A percentile compares a stretch with the other conserved stretches of the same genome.
Evolutionary conservation across 2,888 invertebrate species (phyloP).

Genomic region (Oeneis ivallda): DNA sequence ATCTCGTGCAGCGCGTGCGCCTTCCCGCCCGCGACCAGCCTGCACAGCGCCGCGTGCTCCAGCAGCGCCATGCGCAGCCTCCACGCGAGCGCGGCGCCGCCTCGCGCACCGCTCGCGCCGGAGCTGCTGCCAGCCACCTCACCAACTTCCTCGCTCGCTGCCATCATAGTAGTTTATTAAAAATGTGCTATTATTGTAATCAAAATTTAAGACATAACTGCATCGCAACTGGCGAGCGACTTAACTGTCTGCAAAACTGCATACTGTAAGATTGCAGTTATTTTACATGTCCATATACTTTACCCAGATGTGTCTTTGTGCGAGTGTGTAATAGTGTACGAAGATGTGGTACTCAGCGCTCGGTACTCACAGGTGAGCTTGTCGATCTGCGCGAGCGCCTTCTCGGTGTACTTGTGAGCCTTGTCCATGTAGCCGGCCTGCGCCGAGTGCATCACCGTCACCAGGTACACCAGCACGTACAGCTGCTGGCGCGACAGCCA

Average conservation of each 20-base stretch:
- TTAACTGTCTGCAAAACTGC: no score
- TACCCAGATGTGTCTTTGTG: no score
- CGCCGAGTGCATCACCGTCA: conserved; percentile 99
- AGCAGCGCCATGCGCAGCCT: conserved; percentile 96
- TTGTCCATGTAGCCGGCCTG: conserved; percentile 99
- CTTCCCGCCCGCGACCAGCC: conserved; percentile 98
- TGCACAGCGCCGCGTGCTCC: conserved; percentile 98
- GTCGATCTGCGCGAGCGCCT: conserved; percentile 97
- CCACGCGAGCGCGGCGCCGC: conserved; percentile 81
- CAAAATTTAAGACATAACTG: background rate
- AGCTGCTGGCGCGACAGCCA: conserved; percentile 99
- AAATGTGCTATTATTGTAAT: no score
- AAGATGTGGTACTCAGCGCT: background rate
- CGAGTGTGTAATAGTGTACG: no score
- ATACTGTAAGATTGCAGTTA: no score
- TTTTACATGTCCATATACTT: no score
- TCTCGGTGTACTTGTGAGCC: conserved; percentile 99
- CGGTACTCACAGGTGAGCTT: conserved; percentile 89
- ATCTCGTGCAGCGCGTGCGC: conserved; percentile 93
- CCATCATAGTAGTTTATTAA: no score
- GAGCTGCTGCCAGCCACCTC: conserved; percentile 73
- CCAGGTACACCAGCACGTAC: conserved; percentile 97
- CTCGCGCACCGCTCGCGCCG: conserved; percentile 46
- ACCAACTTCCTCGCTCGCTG: conserved; percentile 87
- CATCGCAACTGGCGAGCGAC: no score